These are phyloP conservation scores for Akabosia matsudoensis DNA, from an alignment of 1,140 invertebrate genomes.

Conservation along the genomic window DNA sequence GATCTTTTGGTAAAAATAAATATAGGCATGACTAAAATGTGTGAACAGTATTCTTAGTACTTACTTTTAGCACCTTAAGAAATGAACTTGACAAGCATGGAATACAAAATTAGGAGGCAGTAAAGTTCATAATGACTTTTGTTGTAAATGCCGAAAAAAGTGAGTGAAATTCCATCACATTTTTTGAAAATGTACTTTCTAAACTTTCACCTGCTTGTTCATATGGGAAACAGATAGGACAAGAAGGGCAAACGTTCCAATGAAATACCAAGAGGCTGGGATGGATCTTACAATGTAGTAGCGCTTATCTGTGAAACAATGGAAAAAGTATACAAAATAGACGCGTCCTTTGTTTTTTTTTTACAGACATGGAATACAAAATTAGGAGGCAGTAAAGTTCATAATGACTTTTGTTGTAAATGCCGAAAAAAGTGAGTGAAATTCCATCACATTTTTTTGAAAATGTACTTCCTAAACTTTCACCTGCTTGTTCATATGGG, in stretches of 20 bases:
- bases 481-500: conserved; percentile 37
- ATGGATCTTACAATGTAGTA: conserved; percentile 41
- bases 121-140: no score
- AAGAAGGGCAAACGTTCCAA: conserved; percentile 45
- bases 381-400: no score
- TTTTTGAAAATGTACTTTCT: not conserved
- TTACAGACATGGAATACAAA: no score
- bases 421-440: not conserved
- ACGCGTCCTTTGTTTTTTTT: no score
- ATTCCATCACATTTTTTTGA: not conserved
- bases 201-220: conserved; percentile 28
- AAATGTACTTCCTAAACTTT: conserved; percentile 7
- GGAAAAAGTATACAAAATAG: not conserved
- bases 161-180: not conserved
- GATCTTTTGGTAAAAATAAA: no score
- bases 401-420: no score
- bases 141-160: no score
- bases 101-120: no score
- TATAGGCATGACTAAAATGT: no score
- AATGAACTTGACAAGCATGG: no score
- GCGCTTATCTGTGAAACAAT: conserved; percentile 39
- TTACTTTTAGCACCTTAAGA: no score
- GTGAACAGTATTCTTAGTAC: no score
- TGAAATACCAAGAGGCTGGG: conserved; percentile 42
- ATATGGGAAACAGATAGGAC: conserved; percentile 42